A percentile compares a stretch with the other conserved stretches of the same genome.
Evolutionary conservation across 2,797 vertebrate species (phyloP).

Genomic region (Triplophysa yarkandensis): DNA sequence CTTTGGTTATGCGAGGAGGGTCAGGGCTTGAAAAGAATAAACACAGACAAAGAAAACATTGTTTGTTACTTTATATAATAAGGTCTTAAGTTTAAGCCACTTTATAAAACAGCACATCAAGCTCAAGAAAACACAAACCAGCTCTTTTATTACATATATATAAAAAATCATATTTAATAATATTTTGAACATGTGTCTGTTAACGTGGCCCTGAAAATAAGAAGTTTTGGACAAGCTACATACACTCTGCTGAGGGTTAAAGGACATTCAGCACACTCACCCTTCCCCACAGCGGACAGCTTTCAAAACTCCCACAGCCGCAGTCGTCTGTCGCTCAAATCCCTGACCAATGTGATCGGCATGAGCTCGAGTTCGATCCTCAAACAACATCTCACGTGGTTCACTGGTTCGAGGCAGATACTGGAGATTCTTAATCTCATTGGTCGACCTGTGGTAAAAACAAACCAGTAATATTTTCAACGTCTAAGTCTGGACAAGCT

Average conservation of each 20-base stretch:
- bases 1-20: conserved; percentile 98
- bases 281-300: conserved; percentile 87
- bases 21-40: conserved; percentile 74
- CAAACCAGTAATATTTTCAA: too few relatives aligned
- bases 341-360: conserved; percentile 98
- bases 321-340: conserved; percentile 93
- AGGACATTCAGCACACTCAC: conserved; percentile 66
- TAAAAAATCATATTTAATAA: too few relatives aligned
- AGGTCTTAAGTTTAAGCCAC: too few relatives aligned
- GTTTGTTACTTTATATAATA: too few relatives aligned
- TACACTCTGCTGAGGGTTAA: too few relatives aligned
- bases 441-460: conserved; percentile 84
- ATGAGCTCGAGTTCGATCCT: conserved; percentile 94
- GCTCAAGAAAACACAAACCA: too few relatives aligned
- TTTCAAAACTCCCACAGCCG: conserved; percentile 96
- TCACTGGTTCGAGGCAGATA: conserved; percentile 97
- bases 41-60: background rate
- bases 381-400: conserved; percentile 96
- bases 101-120: too few relatives aligned
- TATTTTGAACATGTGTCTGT: too few relatives aligned
- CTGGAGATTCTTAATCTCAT: conserved; percentile 98
- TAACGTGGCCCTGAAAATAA: too few relatives aligned
- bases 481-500: background rate
- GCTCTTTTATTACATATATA: too few relatives aligned
- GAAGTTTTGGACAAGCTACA: too few relatives aligned